Percentiles rank a stretch among this genome's conserved stretches.
phyloP scores from a whole-genome alignment of 2,113 vertebrate genomes.

The Lampris megalopsis region DNA sequence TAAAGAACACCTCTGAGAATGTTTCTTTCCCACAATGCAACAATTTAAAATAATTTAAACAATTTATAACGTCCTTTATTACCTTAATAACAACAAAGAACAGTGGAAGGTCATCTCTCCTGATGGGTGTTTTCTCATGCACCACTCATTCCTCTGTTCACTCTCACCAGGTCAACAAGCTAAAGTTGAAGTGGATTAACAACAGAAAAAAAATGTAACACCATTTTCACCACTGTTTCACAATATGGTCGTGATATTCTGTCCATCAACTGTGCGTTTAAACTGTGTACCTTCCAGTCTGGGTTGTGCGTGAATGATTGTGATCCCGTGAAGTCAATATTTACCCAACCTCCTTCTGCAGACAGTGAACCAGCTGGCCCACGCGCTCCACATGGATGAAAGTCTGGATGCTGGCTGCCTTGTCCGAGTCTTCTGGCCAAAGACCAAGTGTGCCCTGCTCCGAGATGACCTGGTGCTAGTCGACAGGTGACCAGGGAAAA shows the following conservation, averaged over 20 bases:
- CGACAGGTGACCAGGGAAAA: slow-evolving; percentile 87
- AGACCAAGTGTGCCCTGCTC: slow-evolving; percentile 95
- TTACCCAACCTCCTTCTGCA: slow-evolving; percentile 58
- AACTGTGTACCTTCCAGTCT: too few species aligned
- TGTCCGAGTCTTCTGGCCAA: slow-evolving; percentile 98
- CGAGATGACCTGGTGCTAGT: slow-evolving; percentile 97
- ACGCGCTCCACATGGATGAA: slow-evolving; percentile 97
- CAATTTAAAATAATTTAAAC: too few species aligned
- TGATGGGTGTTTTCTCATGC: too few species aligned
- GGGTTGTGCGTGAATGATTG: too few species aligned
- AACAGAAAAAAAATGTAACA: background rate
- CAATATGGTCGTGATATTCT: too few species aligned
- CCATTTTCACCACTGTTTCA: too few species aligned
- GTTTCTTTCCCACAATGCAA: too few species aligned
- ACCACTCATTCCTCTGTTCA: background rate
- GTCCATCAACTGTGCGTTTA: too few species aligned
- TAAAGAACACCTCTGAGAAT: too few species aligned
- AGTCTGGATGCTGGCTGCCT: slow-evolving; percentile 95
- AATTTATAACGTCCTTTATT: too few species aligned
- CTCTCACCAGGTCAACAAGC: background rate
- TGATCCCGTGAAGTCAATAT: background rate
- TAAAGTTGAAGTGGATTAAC: background rate
- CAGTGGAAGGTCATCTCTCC: too few species aligned
- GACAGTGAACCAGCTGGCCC: slow-evolving; percentile 98
- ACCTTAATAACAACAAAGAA: too few species aligned